Evolutionary conservation across 2,113 vertebrate genomes (phyloP), one percentile per base, ranked within the genome.

Genomic region (Anarrhichthys ocellatus): DNA sequence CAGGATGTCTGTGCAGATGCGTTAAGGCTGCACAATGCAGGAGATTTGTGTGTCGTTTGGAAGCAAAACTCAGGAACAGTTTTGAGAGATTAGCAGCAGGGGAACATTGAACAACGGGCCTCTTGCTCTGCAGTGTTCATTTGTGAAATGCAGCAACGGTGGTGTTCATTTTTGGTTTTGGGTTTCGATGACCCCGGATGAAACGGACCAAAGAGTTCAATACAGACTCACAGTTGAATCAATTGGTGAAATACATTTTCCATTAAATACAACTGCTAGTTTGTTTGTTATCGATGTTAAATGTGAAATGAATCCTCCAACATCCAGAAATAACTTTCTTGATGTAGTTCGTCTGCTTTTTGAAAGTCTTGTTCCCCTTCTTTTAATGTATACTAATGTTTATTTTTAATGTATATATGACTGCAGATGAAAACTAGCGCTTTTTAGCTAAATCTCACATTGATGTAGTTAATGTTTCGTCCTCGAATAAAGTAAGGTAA

Each of bases 1-100:
- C 76, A 63, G 80, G 78, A 3, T 56, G 71, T 54, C 63, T 34
- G 73, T 34, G 48, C 27, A 75, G 52, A 77, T 64, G 50, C 4
- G 67, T 15, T 56, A 74, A 73, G 22, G 79, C 67, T 67, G 52
- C 40, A 44, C 11, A 40, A 61, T 40, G 69, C 46, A 36, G 18
- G 52, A 3, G n/a, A 61, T 69, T n/a, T 63, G 24, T 34, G 27
- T 54, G 63, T 69, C 24, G 14, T 87, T 71, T 82, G 14, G 24
- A 46, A 46, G 67, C 36, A 59, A 46, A 36, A 29, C 10, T 34
- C 59, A 15, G 70, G 38, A 10, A 38, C 29, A 59, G 80, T 72
- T 29, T 38, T 52, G 50, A 15, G 56, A 78, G 65, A 78, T 81
- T 32, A 54, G 56, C 78, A 36, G 24, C 44, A 64, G 18, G 40